phyloP scores from a whole-genome alignment of 2,888 invertebrate genomes.

The Eucera pruinosa region DNA sequence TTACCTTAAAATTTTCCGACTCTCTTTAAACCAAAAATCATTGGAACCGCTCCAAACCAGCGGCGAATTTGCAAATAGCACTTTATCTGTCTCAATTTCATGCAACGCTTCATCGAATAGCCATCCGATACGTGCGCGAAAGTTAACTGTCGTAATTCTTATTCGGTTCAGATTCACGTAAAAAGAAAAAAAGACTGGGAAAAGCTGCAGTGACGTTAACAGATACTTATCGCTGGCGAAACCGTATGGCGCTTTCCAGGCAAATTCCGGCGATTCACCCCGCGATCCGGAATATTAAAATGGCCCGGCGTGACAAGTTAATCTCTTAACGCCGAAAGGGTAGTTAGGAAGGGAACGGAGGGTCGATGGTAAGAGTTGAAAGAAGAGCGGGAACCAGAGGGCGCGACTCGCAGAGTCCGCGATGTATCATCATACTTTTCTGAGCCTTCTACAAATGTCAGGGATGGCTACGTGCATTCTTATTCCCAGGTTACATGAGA shows the following conservation, averaged over 20 bases:
- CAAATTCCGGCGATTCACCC: slow-evolving; percentile 70
- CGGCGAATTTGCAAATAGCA: slow-evolving; percentile 27
- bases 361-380: slow-evolving; percentile 61
- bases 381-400: slow-evolving; percentile 54
- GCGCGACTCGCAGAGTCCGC: slow-evolving; percentile 56
- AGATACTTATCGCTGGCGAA: slow-evolving; percentile 66
- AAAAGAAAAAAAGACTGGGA: neutral
- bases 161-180: slow-evolving; percentile 18
- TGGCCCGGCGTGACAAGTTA: slow-evolving; percentile 76
- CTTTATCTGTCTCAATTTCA: slow-evolving; percentile 40
- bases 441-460: slow-evolving; percentile 62
- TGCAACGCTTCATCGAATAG: slow-evolving; percentile 38
- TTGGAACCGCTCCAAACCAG: slow-evolving; percentile 36
- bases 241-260: slow-evolving; percentile 64
- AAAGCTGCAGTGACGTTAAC: slow-evolving; percentile 64
- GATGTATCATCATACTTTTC: slow-evolving; percentile 72
- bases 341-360: slow-evolving; percentile 54
- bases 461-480: slow-evolving; percentile 57
- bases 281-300: slow-evolving; percentile 76
- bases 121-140: slow-evolving; percentile 26
- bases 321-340: slow-evolving; percentile 77
- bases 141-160: slow-evolving; percentile 38
- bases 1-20: slow-evolving; percentile 10
- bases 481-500: slow-evolving; percentile 35
- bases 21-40: slow-evolving; percentile 24